Percentiles rank a stretch among this genome's conserved stretches.
These are phyloP conservation scores for Apotomis turbidana DNA, from an alignment of 2,888 invertebrate species.

Conservation along the genomic window DNA sequence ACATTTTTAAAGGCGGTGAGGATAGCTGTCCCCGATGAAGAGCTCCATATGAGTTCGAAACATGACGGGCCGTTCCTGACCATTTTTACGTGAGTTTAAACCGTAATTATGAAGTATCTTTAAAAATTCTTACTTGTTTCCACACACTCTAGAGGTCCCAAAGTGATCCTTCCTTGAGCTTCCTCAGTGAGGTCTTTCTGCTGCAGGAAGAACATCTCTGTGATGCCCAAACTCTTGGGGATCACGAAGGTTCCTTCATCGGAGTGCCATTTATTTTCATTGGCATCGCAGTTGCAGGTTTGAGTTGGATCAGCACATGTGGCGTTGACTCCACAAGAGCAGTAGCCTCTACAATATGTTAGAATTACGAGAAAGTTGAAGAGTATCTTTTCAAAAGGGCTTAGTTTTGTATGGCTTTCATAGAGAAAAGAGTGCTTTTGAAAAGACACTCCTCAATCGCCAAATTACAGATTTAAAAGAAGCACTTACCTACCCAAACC, in stretches of 20 bases:
- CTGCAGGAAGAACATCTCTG: constrained; percentile 95
- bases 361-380: not conserved
- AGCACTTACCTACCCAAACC: no score
- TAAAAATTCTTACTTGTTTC: constrained; percentile 91
- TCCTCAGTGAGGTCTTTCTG: constrained; percentile 92
- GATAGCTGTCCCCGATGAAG: no score
- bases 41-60: no score
- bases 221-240: constrained; percentile 93
- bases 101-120: not conserved
- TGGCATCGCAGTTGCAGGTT: constrained; percentile 96
- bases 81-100: no score
- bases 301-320: constrained; percentile 92
- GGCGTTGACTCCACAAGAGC: constrained; percentile 90
- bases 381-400: no score
- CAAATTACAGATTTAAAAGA: no score
- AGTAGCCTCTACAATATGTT: constrained; percentile 85
- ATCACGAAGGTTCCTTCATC: constrained; percentile 94
- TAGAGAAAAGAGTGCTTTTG: no score
- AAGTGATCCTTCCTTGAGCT: constrained; percentile 93
- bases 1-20: no score
- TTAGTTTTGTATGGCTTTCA: no score
- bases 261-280: constrained; percentile 93
- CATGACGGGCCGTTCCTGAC: no score
- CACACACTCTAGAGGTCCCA: constrained; percentile 96
- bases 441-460: no score